phyloP scores from a whole-genome alignment of 2,113 vertebrate genomes.

The Apteryx owenii region DNA sequence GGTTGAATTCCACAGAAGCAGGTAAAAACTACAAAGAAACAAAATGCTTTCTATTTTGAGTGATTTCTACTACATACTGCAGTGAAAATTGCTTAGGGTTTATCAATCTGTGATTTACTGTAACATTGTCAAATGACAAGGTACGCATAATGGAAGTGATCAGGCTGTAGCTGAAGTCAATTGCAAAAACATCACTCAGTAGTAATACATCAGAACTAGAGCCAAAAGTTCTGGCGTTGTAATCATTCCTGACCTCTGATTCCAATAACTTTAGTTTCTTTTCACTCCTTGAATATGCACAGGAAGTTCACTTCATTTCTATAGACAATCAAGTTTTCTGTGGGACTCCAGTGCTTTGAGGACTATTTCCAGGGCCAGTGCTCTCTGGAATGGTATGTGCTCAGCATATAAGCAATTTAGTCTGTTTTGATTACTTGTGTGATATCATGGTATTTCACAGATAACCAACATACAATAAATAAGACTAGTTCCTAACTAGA shows the following conservation, averaged over 20 bases:
- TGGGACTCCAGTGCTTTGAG: background rate
- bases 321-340: background rate
- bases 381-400: background rate
- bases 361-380: background rate
- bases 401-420: background rate
- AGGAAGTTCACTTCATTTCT: background rate
- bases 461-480: background rate
- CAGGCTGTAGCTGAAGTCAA: background rate
- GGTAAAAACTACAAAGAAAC: background rate
- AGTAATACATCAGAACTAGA: background rate
- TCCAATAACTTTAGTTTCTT: background rate
- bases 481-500: background rate
- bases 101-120: background rate
- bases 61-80: background rate
- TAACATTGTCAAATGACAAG: background rate
- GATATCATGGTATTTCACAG: background rate
- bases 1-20: background rate
- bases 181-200: background rate
- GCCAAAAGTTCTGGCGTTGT: background rate
- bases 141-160: background rate
- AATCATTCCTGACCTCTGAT: background rate
- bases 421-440: background rate
- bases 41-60: conserved; percentile 13
- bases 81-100: conserved; percentile 37
- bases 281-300: background rate